Evolutionary conservation across 1,140 invertebrate species (phyloP).

Genomic region (Helicoverpa armigera): DNA sequence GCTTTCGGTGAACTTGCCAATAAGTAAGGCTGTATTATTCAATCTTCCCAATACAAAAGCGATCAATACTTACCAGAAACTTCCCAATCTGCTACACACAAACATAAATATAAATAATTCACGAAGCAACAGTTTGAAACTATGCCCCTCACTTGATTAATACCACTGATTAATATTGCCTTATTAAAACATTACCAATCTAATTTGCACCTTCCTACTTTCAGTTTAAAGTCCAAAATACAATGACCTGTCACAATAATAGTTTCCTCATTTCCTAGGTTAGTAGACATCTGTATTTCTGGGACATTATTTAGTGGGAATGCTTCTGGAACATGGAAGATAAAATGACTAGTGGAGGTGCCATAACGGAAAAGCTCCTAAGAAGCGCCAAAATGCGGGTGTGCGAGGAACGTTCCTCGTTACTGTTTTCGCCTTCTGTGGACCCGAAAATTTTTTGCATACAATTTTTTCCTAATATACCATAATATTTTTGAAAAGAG

Average conservation of each 20-base stretch:
- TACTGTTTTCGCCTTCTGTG: too few relatives aligned
- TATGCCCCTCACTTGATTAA: conserved; percentile 8
- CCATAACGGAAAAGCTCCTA: too few relatives aligned
- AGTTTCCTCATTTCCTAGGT: background rate
- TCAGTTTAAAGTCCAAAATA: background rate
- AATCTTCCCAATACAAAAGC: background rate
- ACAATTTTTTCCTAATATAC: too few relatives aligned
- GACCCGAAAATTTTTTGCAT: too few relatives aligned
- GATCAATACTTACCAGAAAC: background rate
- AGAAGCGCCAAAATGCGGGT: too few relatives aligned
- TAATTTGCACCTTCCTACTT: background rate
- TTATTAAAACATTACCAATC: background rate
- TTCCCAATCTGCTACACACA: background rate
- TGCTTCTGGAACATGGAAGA: too few relatives aligned
- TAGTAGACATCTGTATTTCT: background rate
- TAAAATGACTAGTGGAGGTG: too few relatives aligned
- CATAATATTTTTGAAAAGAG: too few relatives aligned
- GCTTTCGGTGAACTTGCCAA: too few relatives aligned
- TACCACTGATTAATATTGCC: conserved; percentile 3
- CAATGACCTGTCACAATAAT: background rate
- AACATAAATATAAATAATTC: conserved; percentile 17
- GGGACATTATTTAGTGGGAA: background rate
- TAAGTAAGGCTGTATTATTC: background rate
- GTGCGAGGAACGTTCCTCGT: too few relatives aligned
- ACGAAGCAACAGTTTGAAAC: background rate